phyloP scores from a whole-genome alignment of 2,113 vertebrate genomes.

The Caretta caretta region DNA sequence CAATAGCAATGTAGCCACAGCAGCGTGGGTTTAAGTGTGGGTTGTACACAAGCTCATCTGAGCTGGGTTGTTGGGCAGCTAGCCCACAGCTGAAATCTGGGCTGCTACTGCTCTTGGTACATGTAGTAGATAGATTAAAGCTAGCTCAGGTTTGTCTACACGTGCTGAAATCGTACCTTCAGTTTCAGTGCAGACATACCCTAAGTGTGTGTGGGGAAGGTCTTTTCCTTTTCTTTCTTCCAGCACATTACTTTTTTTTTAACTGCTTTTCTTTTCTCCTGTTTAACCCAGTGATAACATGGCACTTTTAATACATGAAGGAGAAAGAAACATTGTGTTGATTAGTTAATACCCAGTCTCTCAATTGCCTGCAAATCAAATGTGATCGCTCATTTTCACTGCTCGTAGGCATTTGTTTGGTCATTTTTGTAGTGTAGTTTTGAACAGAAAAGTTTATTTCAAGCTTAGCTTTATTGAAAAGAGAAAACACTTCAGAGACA shows the following conservation, averaged over 20 bases:
- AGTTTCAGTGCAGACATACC: background rate
- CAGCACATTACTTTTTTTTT: background rate
- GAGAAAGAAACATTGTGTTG: background rate
- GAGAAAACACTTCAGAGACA: background rate
- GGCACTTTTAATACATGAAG: background rate
- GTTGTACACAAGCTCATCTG: background rate
- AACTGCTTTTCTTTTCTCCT: background rate
- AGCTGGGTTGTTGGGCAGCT: background rate
- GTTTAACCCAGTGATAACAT: background rate
- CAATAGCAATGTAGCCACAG: background rate
- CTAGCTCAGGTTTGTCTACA: background rate
- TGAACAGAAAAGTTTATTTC: background rate
- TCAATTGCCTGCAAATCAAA: background rate
- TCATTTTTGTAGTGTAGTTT: background rate
- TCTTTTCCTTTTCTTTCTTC: background rate
- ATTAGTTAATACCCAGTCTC: background rate
- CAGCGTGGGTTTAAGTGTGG: background rate
- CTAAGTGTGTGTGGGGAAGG: background rate
- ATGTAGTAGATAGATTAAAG: background rate
- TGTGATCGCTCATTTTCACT: background rate
- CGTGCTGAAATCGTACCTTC: background rate
- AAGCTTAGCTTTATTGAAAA: background rate
- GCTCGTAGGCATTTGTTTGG: background rate
- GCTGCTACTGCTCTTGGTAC: background rate
- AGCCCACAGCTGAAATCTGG: background rate